Evolutionary conservation across 1,140 invertebrate species (phyloP), one percentile per base, ranked within the genome.

Genomic region (Chironomus tepperi): DNA sequence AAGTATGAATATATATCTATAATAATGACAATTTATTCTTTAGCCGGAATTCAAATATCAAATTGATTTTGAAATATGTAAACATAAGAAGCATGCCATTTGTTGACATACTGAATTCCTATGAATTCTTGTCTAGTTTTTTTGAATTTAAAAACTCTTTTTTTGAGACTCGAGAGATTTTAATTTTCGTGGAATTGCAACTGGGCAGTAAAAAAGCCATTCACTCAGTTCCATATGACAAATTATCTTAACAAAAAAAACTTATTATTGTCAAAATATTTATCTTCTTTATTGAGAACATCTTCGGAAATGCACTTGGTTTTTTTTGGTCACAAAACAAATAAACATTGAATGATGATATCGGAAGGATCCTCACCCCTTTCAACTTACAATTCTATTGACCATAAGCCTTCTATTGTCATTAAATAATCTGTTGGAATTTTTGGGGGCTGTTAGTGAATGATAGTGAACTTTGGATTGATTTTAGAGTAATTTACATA

Each of bases 301-400:
- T 70, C 65, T 70, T 70, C 65, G 65, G 65, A 70, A 70, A 70
- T 70, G 10, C 47, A 57, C 47, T 57, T 57, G 47, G 47, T 57
- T 5, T 8, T n/a, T 15, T 12, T 12, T 47, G 8, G 47, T n/a
- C 47, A 57, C 12, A 47, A 57, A 57, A n/a, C 47, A 57, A 57
- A 57, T 15, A 57, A 34, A 57, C 43, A 47, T 10, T 15, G n/a
- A 57, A 57, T 57, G 8, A 70, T 10, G 19, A 70, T 70, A 70
- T 70, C 65, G 65, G 65, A 70, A 70, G n/a, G 19, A 70, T 70
- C 47, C 10, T 57, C 65, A 70, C 65, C 65, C 65, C 65, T 70
- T 70, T 70, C 47, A 34, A 34, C 24, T 34, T 34, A 2, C 2
- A 1, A 34, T 34, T 34, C 24, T 34, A 34, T 34, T 34, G 1